Conservation (phyloP, 1,140 invertebrate species). For the Polypedilum vanderplanki region DNA sequence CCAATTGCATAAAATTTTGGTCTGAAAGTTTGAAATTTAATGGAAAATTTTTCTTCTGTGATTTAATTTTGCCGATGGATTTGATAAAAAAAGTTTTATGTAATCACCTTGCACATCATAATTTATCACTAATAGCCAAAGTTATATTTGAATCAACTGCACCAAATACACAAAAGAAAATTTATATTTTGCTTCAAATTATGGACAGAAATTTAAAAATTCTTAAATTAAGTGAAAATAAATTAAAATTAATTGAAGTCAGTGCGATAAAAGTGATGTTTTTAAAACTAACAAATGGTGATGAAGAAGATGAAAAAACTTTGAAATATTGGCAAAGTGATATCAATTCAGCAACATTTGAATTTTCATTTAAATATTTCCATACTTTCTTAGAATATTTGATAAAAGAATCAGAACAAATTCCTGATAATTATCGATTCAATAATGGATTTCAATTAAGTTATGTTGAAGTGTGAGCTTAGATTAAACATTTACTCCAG, state of each 20-base stretch:
- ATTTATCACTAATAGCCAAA: background rate
- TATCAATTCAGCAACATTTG: background rate
- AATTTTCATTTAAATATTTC: conserved; percentile 3
- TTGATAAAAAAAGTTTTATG: background rate
- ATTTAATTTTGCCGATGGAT: background rate
- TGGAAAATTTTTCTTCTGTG: background rate
- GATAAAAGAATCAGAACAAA: background rate
- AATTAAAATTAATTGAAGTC: background rate
- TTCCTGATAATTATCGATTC: background rate
- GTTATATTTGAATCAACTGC: background rate
- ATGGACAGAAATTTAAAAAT: conserved; percentile 8
- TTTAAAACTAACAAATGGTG: background rate
- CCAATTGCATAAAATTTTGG: background rate
- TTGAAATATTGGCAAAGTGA: conserved; percentile 22
- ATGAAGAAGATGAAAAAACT: background rate
- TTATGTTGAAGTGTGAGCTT: background rate
- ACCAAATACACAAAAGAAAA: background rate
- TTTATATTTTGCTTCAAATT: background rate
- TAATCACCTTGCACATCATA: background rate
- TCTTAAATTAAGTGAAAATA: background rate
- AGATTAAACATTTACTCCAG: no score
- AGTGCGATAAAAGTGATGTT: background rate
- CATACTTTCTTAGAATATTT: background rate
- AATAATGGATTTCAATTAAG: conserved; percentile 24
- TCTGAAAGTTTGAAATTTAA: background rate